Conservation (phyloP, 2,797 vertebrate species). For the Bradypodion pumilum region DNA sequence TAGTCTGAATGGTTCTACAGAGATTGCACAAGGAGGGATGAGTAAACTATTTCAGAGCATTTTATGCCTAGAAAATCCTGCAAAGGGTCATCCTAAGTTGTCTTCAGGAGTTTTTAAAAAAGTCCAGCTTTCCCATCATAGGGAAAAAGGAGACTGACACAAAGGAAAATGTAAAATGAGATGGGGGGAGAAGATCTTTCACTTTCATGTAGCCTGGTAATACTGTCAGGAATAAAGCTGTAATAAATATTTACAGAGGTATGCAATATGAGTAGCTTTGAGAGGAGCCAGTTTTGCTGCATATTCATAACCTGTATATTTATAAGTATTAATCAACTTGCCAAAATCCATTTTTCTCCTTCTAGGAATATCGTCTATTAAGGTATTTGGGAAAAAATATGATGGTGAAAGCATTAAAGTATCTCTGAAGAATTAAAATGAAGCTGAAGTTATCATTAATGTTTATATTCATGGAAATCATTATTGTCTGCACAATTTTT, state of each 20-base stretch:
- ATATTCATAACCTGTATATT: conserved; percentile 63
- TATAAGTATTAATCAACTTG: conserved; percentile 61
- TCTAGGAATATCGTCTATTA: conserved; percentile 64
- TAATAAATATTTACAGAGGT: conserved; percentile 64
- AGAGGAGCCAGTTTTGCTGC: conserved; percentile 57
- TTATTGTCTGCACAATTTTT: conserved; percentile 60
- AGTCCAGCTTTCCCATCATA: neutral
- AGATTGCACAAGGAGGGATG: too few species aligned
- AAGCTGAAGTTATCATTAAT: conserved; percentile 55
- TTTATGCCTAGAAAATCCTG: too few species aligned
- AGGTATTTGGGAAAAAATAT: conserved; percentile 57
- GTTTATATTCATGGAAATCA: conserved; percentile 63
- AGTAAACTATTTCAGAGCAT: too few species aligned
- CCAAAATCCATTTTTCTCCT: conserved; percentile 20
- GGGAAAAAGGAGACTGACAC: neutral
- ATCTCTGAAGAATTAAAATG: conserved; percentile 62
- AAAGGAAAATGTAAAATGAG: neutral
- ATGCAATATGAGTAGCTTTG: conserved; percentile 47
- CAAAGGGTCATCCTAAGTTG: too few species aligned
- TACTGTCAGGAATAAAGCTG: conserved; percentile 30
- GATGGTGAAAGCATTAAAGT: conserved; percentile 64
- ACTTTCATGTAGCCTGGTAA: conserved; percentile 23
- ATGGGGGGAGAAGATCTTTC: conserved; percentile 7
- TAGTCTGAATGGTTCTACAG: too few species aligned
- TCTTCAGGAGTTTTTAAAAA: neutral